These are phyloP conservation scores for Dicycla oo DNA, from an alignment of 2,888 invertebrate species.

Conservation along the genomic window DNA sequence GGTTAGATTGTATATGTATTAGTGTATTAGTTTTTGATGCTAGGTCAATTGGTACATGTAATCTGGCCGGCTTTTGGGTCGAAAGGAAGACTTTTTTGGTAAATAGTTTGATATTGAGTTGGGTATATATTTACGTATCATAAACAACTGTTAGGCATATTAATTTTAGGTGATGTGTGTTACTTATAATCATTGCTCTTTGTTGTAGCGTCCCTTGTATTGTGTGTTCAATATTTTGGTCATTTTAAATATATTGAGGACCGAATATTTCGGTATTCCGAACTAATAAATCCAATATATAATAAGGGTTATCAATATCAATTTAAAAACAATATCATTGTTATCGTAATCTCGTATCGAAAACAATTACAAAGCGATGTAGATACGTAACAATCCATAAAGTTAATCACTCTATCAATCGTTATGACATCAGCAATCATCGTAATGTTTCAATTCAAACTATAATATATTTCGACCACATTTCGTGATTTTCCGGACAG, in stretches of 20 bases:
- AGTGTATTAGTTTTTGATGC: conserved; percentile 60
- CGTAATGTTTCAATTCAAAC: conserved; percentile 48
- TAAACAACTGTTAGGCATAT: neutral
- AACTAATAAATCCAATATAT: neutral
- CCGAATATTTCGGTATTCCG: neutral
- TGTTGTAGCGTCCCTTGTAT: neutral
- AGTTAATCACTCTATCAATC: conserved; percentile 31
- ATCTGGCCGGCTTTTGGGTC: conserved; percentile 26
- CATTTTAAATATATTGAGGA: no score
- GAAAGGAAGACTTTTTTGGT: neutral
- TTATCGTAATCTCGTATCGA: conserved; percentile 7
- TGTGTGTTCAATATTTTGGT: neutral
- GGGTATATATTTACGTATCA: neutral
- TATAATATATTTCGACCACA: conserved; percentile 32
- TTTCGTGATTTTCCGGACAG: conserved; percentile 45
- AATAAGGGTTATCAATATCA: neutral
- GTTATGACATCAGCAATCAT: conserved; percentile 33
- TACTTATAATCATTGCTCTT: neutral
- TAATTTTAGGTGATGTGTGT: neutral
- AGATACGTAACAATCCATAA: conserved; percentile 13
- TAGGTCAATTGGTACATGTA: conserved; percentile 55
- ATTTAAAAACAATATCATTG: conserved; percentile 28
- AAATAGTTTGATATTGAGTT: neutral
- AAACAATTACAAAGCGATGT: conserved; percentile 28
- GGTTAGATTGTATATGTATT: conserved; percentile 56